Percentiles rank a stretch among this genome's conserved stretches.
These are phyloP conservation scores for Xiphophorus couchianus DNA, from an alignment of 2,113 vertebrate genomes.

Conservation along the genomic window DNA sequence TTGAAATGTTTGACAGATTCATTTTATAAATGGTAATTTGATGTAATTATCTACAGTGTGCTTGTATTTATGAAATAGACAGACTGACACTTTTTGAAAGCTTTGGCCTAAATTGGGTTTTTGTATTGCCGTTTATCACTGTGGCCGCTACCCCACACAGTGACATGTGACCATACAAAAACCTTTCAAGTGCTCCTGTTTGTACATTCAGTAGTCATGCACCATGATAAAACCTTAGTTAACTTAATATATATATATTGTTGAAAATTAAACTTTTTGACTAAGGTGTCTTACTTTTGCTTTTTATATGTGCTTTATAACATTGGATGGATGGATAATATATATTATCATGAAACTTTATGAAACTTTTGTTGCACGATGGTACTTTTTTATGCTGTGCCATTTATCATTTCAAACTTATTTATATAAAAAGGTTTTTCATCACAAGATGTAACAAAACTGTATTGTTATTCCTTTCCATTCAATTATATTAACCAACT, in stretches of 20 bases:
- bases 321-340: too few relatives aligned
- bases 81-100: background rate
- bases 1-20: background rate
- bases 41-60: background rate
- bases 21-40: background rate
- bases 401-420: too few relatives aligned
- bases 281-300: too few relatives aligned
- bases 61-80: background rate
- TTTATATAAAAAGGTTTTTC: background rate
- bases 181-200: background rate
- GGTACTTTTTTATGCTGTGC: too few relatives aligned
- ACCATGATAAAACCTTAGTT: too few relatives aligned
- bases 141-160: slow-evolving; percentile 34
- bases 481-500: background rate
- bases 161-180: slow-evolving; percentile 15
- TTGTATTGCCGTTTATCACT: slow-evolving; percentile 32
- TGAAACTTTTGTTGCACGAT: too few relatives aligned
- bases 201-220: too few relatives aligned
- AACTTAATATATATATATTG: too few relatives aligned
- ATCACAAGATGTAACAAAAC: background rate
- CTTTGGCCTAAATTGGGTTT: slow-evolving; percentile 15
- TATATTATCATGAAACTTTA: too few relatives aligned
- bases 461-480: background rate
- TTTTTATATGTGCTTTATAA: too few relatives aligned
- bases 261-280: too few relatives aligned